These are phyloP conservation scores for Elaphurus davidianus DNA, from an alignment of 2,113 vertebrate genomes.

Conservation along the genomic window DNA sequence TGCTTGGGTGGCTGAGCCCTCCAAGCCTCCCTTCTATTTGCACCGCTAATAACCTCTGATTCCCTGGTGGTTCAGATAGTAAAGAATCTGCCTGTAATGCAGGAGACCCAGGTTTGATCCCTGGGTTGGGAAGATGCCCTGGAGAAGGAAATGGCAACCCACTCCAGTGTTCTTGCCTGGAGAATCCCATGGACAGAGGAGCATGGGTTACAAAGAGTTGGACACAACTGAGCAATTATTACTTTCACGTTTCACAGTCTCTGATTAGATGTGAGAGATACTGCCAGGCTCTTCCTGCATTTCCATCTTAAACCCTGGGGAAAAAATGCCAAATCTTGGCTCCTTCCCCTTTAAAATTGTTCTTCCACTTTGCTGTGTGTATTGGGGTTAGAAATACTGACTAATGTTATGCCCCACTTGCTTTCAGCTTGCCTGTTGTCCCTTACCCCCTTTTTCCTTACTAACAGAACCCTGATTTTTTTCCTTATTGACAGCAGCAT, in stretches of 20 bases:
- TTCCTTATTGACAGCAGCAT: not conserved
- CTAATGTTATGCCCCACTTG: not conserved
- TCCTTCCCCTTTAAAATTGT: not conserved
- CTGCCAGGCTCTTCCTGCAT: not conserved
- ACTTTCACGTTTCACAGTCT: not conserved
- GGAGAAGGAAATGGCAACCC: not conserved
- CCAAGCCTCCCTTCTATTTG: not conserved
- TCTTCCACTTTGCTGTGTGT: not conserved
- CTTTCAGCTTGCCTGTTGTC: not conserved
- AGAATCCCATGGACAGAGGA: not conserved
- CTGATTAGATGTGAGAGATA: not conserved
- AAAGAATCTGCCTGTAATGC: not conserved
- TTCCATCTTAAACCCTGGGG: not conserved
- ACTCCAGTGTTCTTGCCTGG: not conserved
- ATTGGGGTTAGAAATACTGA: not conserved
- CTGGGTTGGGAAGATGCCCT: not conserved
- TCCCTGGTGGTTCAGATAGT: not conserved
- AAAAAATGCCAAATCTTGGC: not conserved
- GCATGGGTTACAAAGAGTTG: not conserved
- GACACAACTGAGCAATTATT: not conserved
- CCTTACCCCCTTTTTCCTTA: not conserved
- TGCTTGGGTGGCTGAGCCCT: not conserved
- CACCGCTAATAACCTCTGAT: not conserved
- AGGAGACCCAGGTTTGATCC: not conserved
- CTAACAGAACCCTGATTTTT: not conserved